Conservation (phyloP, 2,888 invertebrate genomes). For the Mythimna vitellina region DNA sequence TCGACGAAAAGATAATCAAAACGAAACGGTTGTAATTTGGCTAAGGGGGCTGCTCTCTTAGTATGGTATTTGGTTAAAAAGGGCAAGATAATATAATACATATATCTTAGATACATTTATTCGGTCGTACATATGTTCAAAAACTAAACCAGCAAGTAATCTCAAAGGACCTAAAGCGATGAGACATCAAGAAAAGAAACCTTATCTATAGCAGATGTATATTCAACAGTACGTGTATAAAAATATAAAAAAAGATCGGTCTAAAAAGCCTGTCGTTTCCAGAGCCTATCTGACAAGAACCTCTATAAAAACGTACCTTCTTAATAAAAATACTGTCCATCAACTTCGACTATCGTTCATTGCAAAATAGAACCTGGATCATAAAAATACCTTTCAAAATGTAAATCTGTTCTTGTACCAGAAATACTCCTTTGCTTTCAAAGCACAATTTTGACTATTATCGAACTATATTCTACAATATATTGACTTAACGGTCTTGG, state of each 20-base stretch:
- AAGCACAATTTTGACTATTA: slow-evolving; percentile 2
- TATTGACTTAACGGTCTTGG: slow-evolving; percentile 18
- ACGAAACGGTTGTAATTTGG: too few relatives aligned
- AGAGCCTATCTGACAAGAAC: slow-evolving; percentile 32
- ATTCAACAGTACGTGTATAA: slow-evolving; percentile 21
- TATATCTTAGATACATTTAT: too few relatives aligned
- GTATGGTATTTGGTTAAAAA: too few relatives aligned
- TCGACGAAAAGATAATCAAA: too few relatives aligned
- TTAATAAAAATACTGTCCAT: slow-evolving; percentile 49
- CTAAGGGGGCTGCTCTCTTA: too few relatives aligned
- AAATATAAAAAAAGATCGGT: slow-evolving; percentile 19
- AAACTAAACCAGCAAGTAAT: not conserved
- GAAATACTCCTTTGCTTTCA: not conserved
- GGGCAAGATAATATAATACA: too few relatives aligned
- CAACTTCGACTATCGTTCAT: slow-evolving; percentile 40
- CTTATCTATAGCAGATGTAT: not conserved
- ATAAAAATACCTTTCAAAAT: slow-evolving; percentile 47
- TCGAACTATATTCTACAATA: slow-evolving; percentile 20
- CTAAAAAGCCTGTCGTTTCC: slow-evolving; percentile 19
- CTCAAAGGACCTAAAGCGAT: not conserved
- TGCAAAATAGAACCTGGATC: slow-evolving; percentile 18
- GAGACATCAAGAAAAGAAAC: not conserved
- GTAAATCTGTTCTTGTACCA: slow-evolving; percentile 22
- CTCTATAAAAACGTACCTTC: slow-evolving; percentile 40
- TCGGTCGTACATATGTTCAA: too few relatives aligned